Evolutionary conservation across 2,113 vertebrate species (phyloP), one percentile per base, ranked within the genome.

Genomic region (Pholis gunnellus): DNA sequence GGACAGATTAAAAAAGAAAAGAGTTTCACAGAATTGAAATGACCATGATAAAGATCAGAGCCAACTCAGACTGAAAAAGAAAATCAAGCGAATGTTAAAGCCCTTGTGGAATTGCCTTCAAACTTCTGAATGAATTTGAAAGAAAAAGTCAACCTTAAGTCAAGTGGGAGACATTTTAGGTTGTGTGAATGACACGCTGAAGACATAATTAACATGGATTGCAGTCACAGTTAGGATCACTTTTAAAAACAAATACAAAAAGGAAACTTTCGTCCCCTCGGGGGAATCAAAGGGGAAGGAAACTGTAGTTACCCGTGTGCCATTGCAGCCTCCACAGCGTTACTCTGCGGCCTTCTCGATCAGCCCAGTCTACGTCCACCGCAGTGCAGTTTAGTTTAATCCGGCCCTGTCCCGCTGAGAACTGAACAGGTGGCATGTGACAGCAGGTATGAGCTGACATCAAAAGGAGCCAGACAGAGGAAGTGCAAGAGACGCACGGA

Each of bases 371-470:
- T 52, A 34, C 27, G 42, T 79, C 78, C 63, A 73, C 40, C 42
- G 72, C 81, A 31, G 54, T 9, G 1, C 68, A 38, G 65, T 86
- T 88, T 64, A 69, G 78, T 80, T 75, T 59, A 88, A 85, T 89
- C 77, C 46, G 10, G 87, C 82, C 71, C 80, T 80, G 82, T 89
- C 86, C 82, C 63, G 75, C 83, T 85, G 91, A 85, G 86, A 84
- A 60, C 79, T 79, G 88, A 93, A 92, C 93, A 94, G 93, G 92
- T 94, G 93, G 92, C 87, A 90, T 78, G 75, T 91, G 91, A 93
- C 93, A 93, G 93, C 90, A 92, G 93, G 89, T 87, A 88, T 86
- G 91, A 88, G 90, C 87, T 57, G 75, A 91, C 92, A 89, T 94
- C 92, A 93, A 93, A 93, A 92, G 91, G 83, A 76, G 84, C 66